Evolutionary conservation across 2,113 vertebrate genomes (phyloP).

Genomic region (Onychorhynchus coronatus): DNA sequence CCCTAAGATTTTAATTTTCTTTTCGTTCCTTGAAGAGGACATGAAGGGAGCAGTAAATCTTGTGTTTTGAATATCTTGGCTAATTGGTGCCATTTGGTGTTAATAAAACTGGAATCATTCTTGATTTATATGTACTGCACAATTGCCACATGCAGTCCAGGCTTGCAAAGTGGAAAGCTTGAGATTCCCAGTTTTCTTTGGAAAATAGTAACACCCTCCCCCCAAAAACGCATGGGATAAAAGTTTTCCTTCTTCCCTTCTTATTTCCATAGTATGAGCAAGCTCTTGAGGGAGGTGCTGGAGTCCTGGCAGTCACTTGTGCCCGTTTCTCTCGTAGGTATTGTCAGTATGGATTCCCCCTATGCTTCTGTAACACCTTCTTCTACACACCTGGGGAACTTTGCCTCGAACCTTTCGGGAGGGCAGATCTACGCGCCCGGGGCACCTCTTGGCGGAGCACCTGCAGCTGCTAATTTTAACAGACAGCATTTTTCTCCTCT

Average conservation of each 20-base stretch:
- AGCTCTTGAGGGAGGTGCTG: not conserved
- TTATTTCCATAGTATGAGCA: fast-evolving
- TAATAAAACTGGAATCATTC: not conserved
- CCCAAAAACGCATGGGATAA: fast-evolving
- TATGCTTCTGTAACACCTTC: slow-evolving; percentile 81
- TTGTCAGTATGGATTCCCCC: slow-evolving; percentile 83
- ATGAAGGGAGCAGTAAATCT: not conserved
- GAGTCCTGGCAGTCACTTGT: not conserved
- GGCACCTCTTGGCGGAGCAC: slow-evolving; percentile 83
- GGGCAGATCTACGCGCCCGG: slow-evolving; percentile 90
- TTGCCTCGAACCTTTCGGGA: slow-evolving; percentile 91
- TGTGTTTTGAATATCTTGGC: not conserved
- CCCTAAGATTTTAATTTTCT: not conserved
- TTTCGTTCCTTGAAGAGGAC: not conserved
- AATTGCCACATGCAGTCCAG: not conserved
- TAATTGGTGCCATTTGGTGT: no score
- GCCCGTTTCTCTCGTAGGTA: slow-evolving; percentile 67
- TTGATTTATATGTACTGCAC: no score
- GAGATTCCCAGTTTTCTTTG: not conserved
- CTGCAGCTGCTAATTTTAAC: slow-evolving; percentile 89
- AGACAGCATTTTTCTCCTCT: slow-evolving; percentile 98
- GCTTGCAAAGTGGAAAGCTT: not conserved
- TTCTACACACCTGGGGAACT: slow-evolving; percentile 88
- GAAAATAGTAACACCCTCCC: fast-evolving
- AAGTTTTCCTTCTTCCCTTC: not conserved